Evolutionary conservation across 2,797 vertebrate species (phyloP), one percentile per base, ranked within the genome.

Genomic region (Orientallactaga sibirica): DNA sequence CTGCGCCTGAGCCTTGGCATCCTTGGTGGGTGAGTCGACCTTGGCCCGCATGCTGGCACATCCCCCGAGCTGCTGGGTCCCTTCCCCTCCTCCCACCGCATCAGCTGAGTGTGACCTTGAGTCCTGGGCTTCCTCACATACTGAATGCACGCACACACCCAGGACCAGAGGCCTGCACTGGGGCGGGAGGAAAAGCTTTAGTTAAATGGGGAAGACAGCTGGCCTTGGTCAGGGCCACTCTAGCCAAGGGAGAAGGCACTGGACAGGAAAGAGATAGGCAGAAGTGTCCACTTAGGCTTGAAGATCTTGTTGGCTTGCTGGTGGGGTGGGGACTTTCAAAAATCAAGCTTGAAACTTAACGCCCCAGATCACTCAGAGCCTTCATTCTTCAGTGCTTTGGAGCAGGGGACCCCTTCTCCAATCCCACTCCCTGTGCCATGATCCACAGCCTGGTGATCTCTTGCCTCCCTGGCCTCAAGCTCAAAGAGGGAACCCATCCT

Each of bases 11-110:
- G 7, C 58, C 20, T 64, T 62, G 6, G 18, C 84, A 7, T 85
- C n/a, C 9, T 25, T 58, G 0, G 20, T 22, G 5, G 90, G 97
- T 97, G 82, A 94, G 97, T 96, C 80, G 29, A 15, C 70, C 83
- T 48, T 2, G 8, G 25, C 68, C 37, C 37, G 33, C 9, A 10
- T 25, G 48, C 8, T 7, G 29, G 22, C 20, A n/a, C 2, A 1
- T 61, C 82, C 16, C 16, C 5, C 2, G 84, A 88, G 41, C 14
- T 19, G 14, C 19, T 3, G 29, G 18, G 19, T 15, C 5, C 25
- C 58, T 61, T 10, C 4, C 75, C 74, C 52, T 4, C 58, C 7
- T 71, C 55, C 61, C 62, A 19, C 12, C 22, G 20, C 20, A 3
- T 7, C 25, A 20, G 25, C 33, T 2, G 55, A 64, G 22, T 15